These are phyloP conservation scores for Alcedo quadribrachys DNA, from an alignment of 2,797 vertebrate species.

Conservation along the genomic window DNA sequence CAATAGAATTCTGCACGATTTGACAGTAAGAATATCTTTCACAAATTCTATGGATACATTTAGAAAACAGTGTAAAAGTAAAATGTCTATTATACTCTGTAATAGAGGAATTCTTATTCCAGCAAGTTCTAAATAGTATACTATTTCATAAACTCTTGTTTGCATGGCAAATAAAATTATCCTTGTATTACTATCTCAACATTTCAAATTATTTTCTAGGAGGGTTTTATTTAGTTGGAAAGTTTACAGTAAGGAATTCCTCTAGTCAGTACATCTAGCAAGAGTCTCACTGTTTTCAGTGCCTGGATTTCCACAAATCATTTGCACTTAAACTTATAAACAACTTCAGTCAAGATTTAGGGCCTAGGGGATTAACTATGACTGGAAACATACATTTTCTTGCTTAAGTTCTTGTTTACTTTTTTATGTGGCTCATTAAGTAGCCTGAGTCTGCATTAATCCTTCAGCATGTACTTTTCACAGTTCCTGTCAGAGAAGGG, in stretches of 20 bases:
- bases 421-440: neutral
- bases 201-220: neutral
- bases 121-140: neutral
- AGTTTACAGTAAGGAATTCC: neutral
- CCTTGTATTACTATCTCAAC: neutral
- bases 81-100: neutral
- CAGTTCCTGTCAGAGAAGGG: neutral
- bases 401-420: slow-evolving; percentile 3
- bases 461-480: neutral
- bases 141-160: neutral
- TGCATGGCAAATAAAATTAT: neutral
- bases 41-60: neutral
- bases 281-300: neutral
- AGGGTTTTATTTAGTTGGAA: neutral
- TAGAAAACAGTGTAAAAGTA: neutral
- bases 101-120: neutral
- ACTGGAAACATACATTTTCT: neutral
- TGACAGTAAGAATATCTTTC: neutral
- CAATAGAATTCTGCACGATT: neutral
- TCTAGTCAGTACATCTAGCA: neutral
- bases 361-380: neutral
- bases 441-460: neutral
- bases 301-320: neutral
- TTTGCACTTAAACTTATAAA: neutral
- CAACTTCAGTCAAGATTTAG: neutral